Base-by-base conservation (phyloP, 2,888 invertebrate species). In the Drosophila prostipennis region DNA sequence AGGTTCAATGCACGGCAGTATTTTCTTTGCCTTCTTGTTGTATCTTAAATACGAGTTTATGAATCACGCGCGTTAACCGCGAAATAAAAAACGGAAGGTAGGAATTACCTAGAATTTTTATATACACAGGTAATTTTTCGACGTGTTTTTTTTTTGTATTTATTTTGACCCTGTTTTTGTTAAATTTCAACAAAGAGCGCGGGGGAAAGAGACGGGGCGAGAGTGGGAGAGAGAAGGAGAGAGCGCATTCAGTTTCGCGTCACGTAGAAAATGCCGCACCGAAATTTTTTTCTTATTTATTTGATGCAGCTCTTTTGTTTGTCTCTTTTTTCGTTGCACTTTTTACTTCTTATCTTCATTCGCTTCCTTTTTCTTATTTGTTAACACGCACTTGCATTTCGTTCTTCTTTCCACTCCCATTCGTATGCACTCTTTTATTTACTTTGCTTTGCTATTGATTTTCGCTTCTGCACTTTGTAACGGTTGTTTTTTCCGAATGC, bases 371-470 rank as follows among this genome's bases (percentile, higher is more conserved):
- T 19, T 10, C 10, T 46, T 46, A 52, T 57, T 52, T 45, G 46
- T 45, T 56, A 51, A 32, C 53, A 36, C 72, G 53, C 72, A 72
- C 69, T 71, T 55, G 68, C 68, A 52, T 45, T 58, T 59, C 72
- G 43, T 69, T 67, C 52, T 56, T 65, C 69, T 57, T 49, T 13
- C 23, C 69, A 60, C 75, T 75, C 69, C n/a, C 80, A 78, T 77
- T 74, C 71, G 81, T 57, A 64, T 81, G 76, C 82, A 78, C 78
- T 85, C 76, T 85, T 43, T 85, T 87, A 77, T 74, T 81, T 79
- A 81, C 83, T 85, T 82, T 82, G 79, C 85, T 81, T 87, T 86
- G 76, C 84, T 81, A 84, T 89, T 81, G 89, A 89, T 89, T 87
- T 89, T 77, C 79, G 76, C 57, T 7, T 29, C 7, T 7, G 1